phyloP scores from a whole-genome alignment of 1,140 invertebrate genomes.

The Pseudomyrmex sp. region DNA sequence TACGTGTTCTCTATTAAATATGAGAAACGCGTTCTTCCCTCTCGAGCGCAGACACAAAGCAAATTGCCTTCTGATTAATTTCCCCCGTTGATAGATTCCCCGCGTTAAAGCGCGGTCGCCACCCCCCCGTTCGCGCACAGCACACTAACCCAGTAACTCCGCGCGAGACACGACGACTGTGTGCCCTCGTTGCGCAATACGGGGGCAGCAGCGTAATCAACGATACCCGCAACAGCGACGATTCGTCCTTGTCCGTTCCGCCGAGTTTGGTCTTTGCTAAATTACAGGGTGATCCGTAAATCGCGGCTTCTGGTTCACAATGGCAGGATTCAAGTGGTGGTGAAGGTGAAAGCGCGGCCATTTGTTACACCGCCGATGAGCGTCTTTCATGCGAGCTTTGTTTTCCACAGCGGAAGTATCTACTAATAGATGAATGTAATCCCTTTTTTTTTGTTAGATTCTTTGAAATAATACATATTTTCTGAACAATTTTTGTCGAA shows the following conservation, averaged over 20 bases:
- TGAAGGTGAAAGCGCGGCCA: not conserved
- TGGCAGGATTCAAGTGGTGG: not conserved
- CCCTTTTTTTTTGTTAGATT: not conserved
- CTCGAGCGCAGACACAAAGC: not conserved
- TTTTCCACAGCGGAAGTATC: no score
- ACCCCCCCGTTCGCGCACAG: not conserved
- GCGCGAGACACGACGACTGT: conserved; percentile 20
- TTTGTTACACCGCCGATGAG: not conserved
- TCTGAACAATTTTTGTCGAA: no score
- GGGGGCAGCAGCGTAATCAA: conserved; percentile 26
- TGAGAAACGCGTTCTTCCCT: conserved; percentile 17
- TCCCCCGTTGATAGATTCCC: conserved; percentile 1
- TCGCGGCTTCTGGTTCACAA: not conserved
- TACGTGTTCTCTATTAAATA: conserved; percentile 37
- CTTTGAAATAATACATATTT: conserved; percentile 6
- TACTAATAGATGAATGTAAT: no score
- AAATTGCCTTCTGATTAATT: conserved; percentile 51
- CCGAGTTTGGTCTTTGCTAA: conserved; percentile 12
- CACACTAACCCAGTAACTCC: conserved; percentile 55
- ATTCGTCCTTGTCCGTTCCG: conserved; percentile 31
- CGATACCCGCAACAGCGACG: conserved; percentile 50
- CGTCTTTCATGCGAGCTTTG: no score
- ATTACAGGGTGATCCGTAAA: conserved; percentile 50
- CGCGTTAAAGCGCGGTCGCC: not conserved
- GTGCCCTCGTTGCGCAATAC: conserved; percentile 23